Evolutionary conservation across 2,888 invertebrate species (phyloP).

Genomic region (Tiphia femorata): DNA sequence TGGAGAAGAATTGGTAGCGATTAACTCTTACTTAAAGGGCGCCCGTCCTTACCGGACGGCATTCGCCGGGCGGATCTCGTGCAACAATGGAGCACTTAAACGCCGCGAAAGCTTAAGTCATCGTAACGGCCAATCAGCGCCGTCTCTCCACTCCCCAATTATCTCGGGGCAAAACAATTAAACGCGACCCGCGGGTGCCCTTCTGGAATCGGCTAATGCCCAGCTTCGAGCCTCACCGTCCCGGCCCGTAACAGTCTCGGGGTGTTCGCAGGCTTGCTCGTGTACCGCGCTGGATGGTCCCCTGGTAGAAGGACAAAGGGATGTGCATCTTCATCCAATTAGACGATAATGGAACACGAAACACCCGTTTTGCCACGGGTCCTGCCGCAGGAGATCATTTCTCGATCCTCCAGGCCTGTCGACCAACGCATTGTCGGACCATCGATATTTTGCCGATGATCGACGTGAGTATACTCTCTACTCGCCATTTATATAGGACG

Average conservation of each 20-base stretch:
- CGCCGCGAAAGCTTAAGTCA: conserved; percentile 57
- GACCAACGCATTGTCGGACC: no score
- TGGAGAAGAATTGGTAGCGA: conserved; percentile 43
- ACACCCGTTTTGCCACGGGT: conserved; percentile 45
- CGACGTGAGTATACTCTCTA: no score
- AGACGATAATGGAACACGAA: conserved; percentile 46
- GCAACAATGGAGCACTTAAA: conserved; percentile 63
- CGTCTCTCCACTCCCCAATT: conserved; percentile 49
- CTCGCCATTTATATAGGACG: no score
- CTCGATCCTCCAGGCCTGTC: no score
- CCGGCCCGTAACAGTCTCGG: no score
- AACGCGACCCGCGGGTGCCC: conserved; percentile 45
- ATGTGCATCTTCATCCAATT: conserved; percentile 63
- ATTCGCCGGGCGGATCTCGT: conserved; percentile 41
- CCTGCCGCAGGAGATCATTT: background rate
- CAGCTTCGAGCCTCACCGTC: conserved; percentile 18
- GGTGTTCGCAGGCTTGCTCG: no score
- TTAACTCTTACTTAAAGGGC: conserved; percentile 54
- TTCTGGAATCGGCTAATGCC: conserved; percentile 35
- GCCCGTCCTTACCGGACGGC: conserved; percentile 42
- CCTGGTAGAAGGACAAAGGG: conserved; percentile 47
- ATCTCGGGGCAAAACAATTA: conserved; percentile 60
- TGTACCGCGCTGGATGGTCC: no score
- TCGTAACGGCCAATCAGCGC: conserved; percentile 54
- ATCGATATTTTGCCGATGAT: no score